Percentiles rank a stretch among this genome's conserved stretches.
phyloP scores from a whole-genome alignment of 2,113 vertebrate species.

The Trematomus loennbergii region DNA sequence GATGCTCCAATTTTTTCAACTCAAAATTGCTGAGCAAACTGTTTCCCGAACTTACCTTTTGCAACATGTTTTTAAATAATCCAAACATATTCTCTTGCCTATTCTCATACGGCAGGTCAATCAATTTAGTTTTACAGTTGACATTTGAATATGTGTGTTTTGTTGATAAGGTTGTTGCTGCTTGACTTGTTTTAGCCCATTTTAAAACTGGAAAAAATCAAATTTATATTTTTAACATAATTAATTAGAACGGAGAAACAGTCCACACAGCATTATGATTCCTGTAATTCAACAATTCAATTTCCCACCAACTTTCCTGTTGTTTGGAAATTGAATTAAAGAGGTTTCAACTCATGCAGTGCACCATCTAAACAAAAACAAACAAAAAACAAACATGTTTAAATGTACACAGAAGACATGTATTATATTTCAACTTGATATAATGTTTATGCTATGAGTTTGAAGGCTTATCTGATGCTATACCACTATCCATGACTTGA shows the following conservation, averaged over 20 bases:
- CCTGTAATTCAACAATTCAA: constrained; percentile 1
- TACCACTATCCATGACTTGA: too few relatives aligned
- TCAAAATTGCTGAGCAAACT: background rate
- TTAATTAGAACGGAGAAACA: background rate
- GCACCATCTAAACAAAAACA: background rate
- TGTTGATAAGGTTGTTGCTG: background rate
- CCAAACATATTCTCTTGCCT: constrained; percentile 10
- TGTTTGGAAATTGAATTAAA: too few relatives aligned
- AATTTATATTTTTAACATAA: background rate
- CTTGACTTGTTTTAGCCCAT: background rate
- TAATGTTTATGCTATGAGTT: background rate
- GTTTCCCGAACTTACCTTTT: background rate
- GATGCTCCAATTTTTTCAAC: constrained; percentile 21
- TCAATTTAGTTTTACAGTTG: constrained; percentile 1
- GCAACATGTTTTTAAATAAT: constrained; percentile 7
- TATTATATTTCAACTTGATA: background rate
- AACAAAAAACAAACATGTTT: background rate
- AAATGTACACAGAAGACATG: background rate
- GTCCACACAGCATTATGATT: background rate
- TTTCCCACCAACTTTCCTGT: too few relatives aligned
- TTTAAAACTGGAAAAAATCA: background rate
- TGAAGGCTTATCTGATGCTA: background rate
- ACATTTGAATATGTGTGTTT: background rate
- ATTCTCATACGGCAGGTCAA: background rate
- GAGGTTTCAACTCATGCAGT: background rate